Evolutionary conservation across 2,113 vertebrate species (phyloP).

Genomic region (Hirundichthys speculiger): DNA sequence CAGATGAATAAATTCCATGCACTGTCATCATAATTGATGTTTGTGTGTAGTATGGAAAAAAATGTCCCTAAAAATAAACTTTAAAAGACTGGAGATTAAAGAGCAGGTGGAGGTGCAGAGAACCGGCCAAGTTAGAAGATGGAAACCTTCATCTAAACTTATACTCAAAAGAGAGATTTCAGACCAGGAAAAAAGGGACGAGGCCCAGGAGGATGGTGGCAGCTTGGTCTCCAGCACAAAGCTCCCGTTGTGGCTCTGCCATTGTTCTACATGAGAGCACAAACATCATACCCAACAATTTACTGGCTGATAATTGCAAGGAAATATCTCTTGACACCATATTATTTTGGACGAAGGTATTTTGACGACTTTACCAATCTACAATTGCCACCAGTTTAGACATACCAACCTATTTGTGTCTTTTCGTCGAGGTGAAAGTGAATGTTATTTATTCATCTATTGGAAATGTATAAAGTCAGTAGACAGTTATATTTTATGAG

Average conservation of each 20-base stretch:
- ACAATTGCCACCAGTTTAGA: no score
- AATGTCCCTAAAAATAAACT: not conserved
- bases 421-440: no score
- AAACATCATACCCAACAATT: constrained; percentile 37
- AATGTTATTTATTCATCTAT: no score
- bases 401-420: no score
- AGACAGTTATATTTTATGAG: no score
- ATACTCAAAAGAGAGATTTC: constrained; percentile 41
- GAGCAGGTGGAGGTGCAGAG: constrained; percentile 21
- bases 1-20: not conserved
- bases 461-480: no score
- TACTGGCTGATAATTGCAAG: constrained; percentile 23
- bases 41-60: not conserved
- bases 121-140: constrained; percentile 12
- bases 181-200: constrained; percentile 15
- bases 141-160: constrained; percentile 30
- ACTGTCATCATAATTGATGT: not conserved
- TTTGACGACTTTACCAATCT: not conserved
- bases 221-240: constrained; percentile 37
- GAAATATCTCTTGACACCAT: constrained; percentile 18
- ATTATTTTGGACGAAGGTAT: constrained; percentile 22
- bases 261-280: constrained; percentile 21
- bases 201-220: constrained; percentile 31
- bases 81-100: not conserved
- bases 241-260: constrained; percentile 44